Evolutionary conservation across 2,797 vertebrate genomes (phyloP), one percentile per base, ranked within the genome.

Genomic region (Poecile montanus): DNA sequence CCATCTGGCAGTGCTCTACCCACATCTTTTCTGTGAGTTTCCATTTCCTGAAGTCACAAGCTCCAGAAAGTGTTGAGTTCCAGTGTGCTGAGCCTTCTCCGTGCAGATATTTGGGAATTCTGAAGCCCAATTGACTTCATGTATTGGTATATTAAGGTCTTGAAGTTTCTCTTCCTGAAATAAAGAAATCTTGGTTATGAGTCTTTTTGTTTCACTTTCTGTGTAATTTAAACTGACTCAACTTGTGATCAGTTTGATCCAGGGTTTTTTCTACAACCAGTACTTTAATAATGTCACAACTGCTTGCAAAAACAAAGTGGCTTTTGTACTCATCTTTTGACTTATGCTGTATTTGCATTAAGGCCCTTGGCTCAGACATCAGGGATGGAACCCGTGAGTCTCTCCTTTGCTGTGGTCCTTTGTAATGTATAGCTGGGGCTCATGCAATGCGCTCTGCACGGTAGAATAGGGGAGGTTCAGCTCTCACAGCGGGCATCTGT

Each of bases 401-500:
- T 72, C 6, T 75, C 70, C 82, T 91, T 81, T 78, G 88, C 94
- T 84, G 79, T 72, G 82, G 25, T 61, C 50, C 80, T 92, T 85
- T 91, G 84, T 92, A 85, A 94, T 85, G 78, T 75, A 54, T 65
- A 85, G n/a, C 82, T 88, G 5, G 3, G 32, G 56, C 81, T 95
- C 54, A 21, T 22, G 61, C 78, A 72, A 68, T 1, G 2, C 48
- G 6, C 34, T 13, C 60, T 54, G 45, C 40, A 6, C 12, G 10
- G 53, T 10, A 58, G 58, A 88, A 58, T 44, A 54, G 16, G 36
- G 53, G 81, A 93, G 72, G 68, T 51, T 81, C 78, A 88, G 58
- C 72, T 68, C 25, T 30, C 93, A 95, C 89, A 95, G 96, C 26
- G 1, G 78, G 93, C 78, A 92, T 95, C 93, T 96, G 92, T 95